phyloP scores from a whole-genome alignment of 2,888 invertebrate species.

The Tipula vernalis region DNA sequence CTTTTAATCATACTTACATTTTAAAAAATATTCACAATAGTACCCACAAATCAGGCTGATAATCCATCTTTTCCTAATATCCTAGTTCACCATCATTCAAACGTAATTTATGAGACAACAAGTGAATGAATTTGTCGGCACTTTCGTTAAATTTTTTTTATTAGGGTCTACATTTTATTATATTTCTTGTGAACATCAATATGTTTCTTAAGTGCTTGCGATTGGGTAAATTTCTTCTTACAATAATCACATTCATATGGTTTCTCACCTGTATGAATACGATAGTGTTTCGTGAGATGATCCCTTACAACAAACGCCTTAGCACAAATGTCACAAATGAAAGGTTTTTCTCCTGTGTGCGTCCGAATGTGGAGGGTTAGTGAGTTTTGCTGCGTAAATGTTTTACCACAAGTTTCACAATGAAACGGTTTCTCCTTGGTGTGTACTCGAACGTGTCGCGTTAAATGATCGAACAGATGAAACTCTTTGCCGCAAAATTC shows the following conservation, averaged over 20 bases:
- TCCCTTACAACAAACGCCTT: not conserved
- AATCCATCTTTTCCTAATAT: too few relatives aligned
- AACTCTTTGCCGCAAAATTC: slow-evolving; percentile 8
- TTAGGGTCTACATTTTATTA: not conserved
- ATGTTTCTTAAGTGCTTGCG: not conserved
- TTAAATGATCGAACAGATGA: not conserved
- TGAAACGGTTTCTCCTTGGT: not conserved
- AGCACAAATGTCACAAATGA: not conserved
- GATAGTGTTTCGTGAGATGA: not conserved
- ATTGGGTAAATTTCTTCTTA: not conserved
- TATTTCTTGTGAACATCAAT: not conserved
- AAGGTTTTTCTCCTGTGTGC: not conserved
- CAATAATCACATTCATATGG: not conserved
- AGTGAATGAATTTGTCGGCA: not conserved
- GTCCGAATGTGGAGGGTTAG: not conserved
- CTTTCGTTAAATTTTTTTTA: not conserved
- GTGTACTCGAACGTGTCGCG: not conserved
- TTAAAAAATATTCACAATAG: not conserved
- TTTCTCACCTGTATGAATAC: not conserved
- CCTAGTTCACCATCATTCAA: too few relatives aligned
- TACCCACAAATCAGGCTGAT: too few relatives aligned
- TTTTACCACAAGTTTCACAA: not conserved
- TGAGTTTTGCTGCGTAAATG: not conserved
- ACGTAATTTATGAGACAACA: too few relatives aligned
- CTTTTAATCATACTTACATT: not conserved